Conservation (phyloP, 2,113 vertebrate species). For the Ophiodon elongatus region DNA sequence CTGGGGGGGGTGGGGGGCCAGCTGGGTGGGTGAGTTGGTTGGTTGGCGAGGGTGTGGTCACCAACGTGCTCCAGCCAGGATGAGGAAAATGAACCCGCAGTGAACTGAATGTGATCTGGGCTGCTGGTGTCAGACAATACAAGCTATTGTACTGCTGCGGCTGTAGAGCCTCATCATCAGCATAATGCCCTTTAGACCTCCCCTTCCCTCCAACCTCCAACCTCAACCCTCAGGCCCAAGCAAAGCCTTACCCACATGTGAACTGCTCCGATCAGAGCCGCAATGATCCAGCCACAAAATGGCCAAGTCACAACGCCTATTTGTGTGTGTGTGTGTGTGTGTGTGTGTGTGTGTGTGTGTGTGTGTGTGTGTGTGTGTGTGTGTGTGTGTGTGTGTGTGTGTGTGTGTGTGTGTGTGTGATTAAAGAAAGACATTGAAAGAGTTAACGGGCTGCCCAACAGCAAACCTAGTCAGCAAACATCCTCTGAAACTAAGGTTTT, state of each 20-base stretch:
- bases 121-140: constrained; percentile 75
- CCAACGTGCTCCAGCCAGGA: constrained; percentile 53
- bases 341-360: not conserved
- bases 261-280: constrained; percentile 8
- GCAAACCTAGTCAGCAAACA: not conserved
- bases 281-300: constrained; percentile 3
- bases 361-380: not conserved
- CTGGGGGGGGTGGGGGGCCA: not conserved
- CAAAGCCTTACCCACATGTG: constrained; percentile 39
- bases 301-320: not conserved
- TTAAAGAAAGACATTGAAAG: not conserved
- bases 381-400: not conserved
- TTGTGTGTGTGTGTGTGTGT: not conserved
- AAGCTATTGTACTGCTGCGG: constrained; percentile 69
- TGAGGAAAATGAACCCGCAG: constrained; percentile 74
- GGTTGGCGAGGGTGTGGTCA: constrained; percentile 68
- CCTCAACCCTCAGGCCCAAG: constrained; percentile 1
- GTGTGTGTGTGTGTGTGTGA: not conserved
- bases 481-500: not conserved
- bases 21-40: constrained; percentile 21
- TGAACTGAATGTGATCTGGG: constrained; percentile 78
- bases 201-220: constrained; percentile 38
- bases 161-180: constrained; percentile 71
- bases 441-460: not conserved
- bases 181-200: constrained; percentile 71